Evolutionary conservation across 2,113 vertebrate species (phyloP).

Genomic region (Mormyrus lacerda): DNA sequence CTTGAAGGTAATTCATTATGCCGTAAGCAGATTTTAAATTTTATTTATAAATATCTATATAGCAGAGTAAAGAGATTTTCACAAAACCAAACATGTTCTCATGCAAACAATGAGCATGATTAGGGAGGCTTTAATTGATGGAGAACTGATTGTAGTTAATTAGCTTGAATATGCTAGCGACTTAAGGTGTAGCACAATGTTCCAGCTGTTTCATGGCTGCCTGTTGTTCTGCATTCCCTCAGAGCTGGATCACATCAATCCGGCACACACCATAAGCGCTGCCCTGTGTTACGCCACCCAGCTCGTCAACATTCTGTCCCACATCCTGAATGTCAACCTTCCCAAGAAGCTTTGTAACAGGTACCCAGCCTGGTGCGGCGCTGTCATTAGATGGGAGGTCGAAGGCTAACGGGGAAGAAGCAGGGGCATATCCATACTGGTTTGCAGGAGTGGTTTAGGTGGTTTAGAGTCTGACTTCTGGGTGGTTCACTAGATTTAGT

Average conservation of each 20-base stretch:
- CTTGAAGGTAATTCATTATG: background rate
- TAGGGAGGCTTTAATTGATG: background rate
- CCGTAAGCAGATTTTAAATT: background rate
- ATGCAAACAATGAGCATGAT: too few relatives aligned
- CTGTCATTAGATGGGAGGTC: background rate
- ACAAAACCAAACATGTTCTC: background rate
- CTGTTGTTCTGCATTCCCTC: background rate
- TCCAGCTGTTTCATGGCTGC: background rate
- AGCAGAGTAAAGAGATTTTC: background rate
- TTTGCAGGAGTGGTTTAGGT: background rate
- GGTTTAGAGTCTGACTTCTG: background rate
- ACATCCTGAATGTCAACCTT: slow-evolving; percentile 88
- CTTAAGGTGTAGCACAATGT: background rate
- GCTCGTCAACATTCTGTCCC: slow-evolving; percentile 84
- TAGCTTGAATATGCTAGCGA: background rate
- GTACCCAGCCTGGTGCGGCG: slow-evolving; percentile 43
- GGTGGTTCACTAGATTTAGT: background rate
- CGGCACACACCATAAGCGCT: slow-evolving; percentile 89
- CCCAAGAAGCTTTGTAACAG: slow-evolving; percentile 97
- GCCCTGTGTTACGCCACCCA: slow-evolving; percentile 92
- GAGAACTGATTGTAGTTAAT: background rate
- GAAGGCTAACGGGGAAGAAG: background rate
- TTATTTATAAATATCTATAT: background rate
- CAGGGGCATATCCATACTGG: background rate
- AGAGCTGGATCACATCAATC: slow-evolving; percentile 93